Percentiles rank a stretch among this genome's conserved stretches.
These are phyloP conservation scores for Jordanella pulchra DNA, from an alignment of 2,797 vertebrate genomes.

Conservation along the genomic window DNA sequence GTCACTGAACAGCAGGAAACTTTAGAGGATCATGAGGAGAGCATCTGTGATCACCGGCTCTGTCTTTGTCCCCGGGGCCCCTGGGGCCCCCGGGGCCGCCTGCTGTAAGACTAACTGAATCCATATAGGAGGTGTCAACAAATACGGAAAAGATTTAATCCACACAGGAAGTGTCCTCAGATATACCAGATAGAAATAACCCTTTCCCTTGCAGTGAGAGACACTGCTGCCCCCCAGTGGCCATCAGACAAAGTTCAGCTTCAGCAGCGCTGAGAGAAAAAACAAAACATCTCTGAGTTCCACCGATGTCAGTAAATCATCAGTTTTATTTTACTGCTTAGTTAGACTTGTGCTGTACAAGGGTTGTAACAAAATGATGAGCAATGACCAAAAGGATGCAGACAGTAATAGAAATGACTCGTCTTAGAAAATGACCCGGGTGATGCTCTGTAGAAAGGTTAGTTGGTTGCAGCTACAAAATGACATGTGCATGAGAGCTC, in stretches of 20 bases:
- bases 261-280: neutral
- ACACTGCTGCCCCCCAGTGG: neutral
- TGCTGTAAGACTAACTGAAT: too few relatives aligned
- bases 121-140: too few relatives aligned
- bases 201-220: too few relatives aligned
- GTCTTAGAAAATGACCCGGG: conserved; percentile 35
- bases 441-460: conserved; percentile 18
- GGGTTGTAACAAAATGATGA: conserved; percentile 64
- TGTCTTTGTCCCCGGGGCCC: too few relatives aligned
- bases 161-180: neutral
- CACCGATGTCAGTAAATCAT: conserved; percentile 56
- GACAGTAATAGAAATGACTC: conserved; percentile 41
- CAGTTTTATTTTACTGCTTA: conserved; percentile 65
- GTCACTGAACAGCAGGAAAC: too few relatives aligned
- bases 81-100: too few relatives aligned
- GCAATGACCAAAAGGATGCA: conserved; percentile 48
- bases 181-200: neutral
- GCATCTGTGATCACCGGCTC: too few relatives aligned
- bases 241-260: neutral
- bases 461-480: conserved; percentile 24
- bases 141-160: neutral
- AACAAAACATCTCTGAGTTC: neutral
- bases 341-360: conserved; percentile 71
- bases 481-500: conserved; percentile 27
- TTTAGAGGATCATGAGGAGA: too few relatives aligned